These are phyloP conservation scores for Erpetoichthys calabaricus DNA, from an alignment of 2,797 vertebrate species.

Conservation along the genomic window DNA sequence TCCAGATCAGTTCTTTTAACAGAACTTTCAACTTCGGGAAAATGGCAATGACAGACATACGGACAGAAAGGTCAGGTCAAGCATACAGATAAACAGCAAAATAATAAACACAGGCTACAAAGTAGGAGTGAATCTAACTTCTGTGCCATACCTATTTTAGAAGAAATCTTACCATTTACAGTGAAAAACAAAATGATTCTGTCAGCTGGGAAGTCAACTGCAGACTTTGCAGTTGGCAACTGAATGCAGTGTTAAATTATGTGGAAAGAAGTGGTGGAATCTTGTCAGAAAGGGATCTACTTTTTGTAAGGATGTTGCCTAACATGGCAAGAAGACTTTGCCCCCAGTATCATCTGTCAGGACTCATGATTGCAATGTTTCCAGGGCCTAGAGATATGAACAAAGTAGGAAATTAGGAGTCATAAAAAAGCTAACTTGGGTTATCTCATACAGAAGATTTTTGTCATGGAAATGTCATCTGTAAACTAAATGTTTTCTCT, in stretches of 20 bases:
- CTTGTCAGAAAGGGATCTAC: slow-evolving; percentile 46
- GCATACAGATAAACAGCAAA: neutral
- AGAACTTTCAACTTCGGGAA: no score
- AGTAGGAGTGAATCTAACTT: neutral
- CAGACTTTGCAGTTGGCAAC: neutral
- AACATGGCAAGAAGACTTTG: slow-evolving; percentile 47
- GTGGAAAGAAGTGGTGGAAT: slow-evolving; percentile 45
- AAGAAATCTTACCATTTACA: neutral
- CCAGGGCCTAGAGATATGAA: slow-evolving; percentile 10
- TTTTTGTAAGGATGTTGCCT: slow-evolving; percentile 35
- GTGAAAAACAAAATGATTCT: neutral
- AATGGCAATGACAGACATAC: neutral
- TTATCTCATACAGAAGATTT: neutral
- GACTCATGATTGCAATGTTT: slow-evolving; percentile 40
- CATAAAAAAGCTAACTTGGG: neutral
- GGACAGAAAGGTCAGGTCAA: neutral
- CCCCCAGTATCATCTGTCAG: slow-evolving; percentile 53
- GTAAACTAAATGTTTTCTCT: neutral
- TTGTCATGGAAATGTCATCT: neutral
- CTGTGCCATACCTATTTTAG: slow-evolving; percentile 1
- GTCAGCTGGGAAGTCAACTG: slow-evolving; percentile 1
- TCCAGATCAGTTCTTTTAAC: no score
- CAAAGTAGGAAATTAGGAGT: slow-evolving; percentile 9
- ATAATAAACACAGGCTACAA: neutral
- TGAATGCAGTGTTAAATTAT: slow-evolving; percentile 47